Base-by-base conservation (phyloP, 2,888 invertebrate genomes). In the Lissonota sp. region DNA sequence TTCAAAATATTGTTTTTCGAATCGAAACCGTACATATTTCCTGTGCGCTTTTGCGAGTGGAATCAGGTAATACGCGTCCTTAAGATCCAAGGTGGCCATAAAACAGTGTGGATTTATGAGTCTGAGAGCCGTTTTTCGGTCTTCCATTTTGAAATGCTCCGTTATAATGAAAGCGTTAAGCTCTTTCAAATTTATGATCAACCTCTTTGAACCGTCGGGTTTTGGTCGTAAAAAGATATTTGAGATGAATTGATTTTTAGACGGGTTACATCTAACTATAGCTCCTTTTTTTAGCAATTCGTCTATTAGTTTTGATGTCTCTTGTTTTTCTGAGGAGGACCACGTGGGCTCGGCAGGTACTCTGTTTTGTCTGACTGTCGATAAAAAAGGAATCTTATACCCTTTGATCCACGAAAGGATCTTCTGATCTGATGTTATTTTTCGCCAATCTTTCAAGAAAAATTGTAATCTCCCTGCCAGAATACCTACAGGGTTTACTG, bases 351-450 rank as follows among this genome's bases (percentile, higher is more conserved):
- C 71, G 4, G 8, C 10, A 4, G 77, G 77, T 12, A 42, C 8
- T 10, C 8, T n/a, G 3, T 14, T 10, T 37, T 83, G 79, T 14
- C 37, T 4, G 4, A 74, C 57, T 8, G n/a, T 69, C 4, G 26
- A 46, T 12, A 26, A 14, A 40, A 79, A 76, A 0, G 74, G 82
- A 14, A 84, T 84, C 46, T 75, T 72, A 8, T 64, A 74, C 0
- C 74, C 42, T 14, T 60, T 60, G 40, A 60, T 1, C 60, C 60
- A 60, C 14, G 60, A 60, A 12, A 60, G n/a, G 44, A 83, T 71
- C 37, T 67, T 55, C n/a, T 49, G 53, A 55, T 83, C 79, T n/a
- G 74, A 57, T 0, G 79, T 79, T 4, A 84, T 63, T 26, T 74
- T 16, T 12, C 16, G n/a, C 83, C 79, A 84, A 46, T 53, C 8